Evolutionary conservation across 1,140 invertebrate species (phyloP).

Genomic region (Proctacanthus coquilletti): DNA sequence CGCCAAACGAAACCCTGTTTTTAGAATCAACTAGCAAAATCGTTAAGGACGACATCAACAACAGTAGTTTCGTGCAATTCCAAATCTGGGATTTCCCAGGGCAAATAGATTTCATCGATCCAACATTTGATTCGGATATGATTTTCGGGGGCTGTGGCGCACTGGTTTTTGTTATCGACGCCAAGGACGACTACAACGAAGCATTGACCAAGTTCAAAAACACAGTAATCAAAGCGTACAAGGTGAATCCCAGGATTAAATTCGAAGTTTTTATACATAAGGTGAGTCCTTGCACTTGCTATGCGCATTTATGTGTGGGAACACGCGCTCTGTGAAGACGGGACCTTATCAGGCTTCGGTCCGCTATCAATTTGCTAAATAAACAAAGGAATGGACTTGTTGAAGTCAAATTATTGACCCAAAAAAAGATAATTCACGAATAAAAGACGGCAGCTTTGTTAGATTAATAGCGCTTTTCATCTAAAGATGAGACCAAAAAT

Average conservation of each 20-base stretch:
- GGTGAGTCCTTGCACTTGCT: constrained; percentile 15
- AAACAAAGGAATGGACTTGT: no score
- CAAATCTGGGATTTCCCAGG: constrained; percentile 99
- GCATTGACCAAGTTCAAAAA: constrained; percentile 82
- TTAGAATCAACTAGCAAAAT: constrained; percentile 97
- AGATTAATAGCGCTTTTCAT: no score
- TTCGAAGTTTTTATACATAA: constrained; percentile 99
- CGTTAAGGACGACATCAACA: constrained; percentile 92
- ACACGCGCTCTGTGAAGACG: no score
- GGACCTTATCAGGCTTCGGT: no score
- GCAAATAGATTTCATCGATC: constrained; percentile 95
- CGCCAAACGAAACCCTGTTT: constrained; percentile 98
- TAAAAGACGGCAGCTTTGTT: no score
- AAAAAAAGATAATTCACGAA: no score
- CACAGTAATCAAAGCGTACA: constrained; percentile 88
- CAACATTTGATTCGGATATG: constrained; percentile 87
- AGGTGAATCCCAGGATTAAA: constrained; percentile 90
- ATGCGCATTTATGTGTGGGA: no score
- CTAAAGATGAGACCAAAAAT: no score
- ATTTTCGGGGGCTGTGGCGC: constrained; percentile 93
- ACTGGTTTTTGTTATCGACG: constrained; percentile 97
- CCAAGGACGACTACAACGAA: constrained; percentile 95
- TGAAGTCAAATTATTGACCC: no score
- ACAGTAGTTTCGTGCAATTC: constrained; percentile 97
- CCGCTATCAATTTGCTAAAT: no score